Evolutionary conservation across 2,113 vertebrate genomes (phyloP), one percentile per base, ranked within the genome.

Genomic region (Acinonyx jubatus): DNA sequence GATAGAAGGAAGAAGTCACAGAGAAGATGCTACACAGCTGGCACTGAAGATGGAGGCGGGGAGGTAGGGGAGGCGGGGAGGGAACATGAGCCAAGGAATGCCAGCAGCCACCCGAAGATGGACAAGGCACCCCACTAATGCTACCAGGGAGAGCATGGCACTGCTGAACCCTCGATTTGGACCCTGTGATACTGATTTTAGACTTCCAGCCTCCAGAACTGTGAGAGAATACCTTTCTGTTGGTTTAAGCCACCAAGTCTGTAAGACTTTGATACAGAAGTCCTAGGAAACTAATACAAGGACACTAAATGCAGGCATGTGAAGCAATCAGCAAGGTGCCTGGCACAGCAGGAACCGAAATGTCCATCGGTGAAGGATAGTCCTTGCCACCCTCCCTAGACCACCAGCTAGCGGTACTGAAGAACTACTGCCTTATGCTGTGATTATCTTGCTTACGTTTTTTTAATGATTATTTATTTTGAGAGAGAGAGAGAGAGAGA

Each of bases 91-190:
- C 66, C 4, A 36, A 79, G 86, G 68, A 71, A 69, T 2, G 10
- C 4, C 18, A 13, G 25, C 57, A 27, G 52, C 55, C 81, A 38
- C 27, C 14, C 23, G 78, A 5, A 36, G 55, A 57, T 25, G 55
- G 33, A 68, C n/a, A 15, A n/a, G 18, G 27, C 36, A 27, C 50
- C 31, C 12, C 61, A n/a, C 48, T 11, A 29, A 23, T 27, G 55
- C 68, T 48, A 27, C 23, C 0, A 0, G 48, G 73, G 50, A 12
- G 33, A 80, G 11, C 19, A 5, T 0, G 27, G 89, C 65, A 52
- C 73, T 31, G n/a, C 73, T 38, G 5, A 76, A 1, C 57, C 14
- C 41, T 25, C 21, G 23, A 12, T 25, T 31, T 33, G 14, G 27
- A 29, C 18, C 57, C 69, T 38, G 11, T 4, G 25, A 68, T 0